A percentile compares a stretch with the other conserved stretches of the same genome.
These are phyloP conservation scores for Spodoptera picta DNA, from an alignment of 2,888 invertebrate genomes.

Conservation along the genomic window DNA sequence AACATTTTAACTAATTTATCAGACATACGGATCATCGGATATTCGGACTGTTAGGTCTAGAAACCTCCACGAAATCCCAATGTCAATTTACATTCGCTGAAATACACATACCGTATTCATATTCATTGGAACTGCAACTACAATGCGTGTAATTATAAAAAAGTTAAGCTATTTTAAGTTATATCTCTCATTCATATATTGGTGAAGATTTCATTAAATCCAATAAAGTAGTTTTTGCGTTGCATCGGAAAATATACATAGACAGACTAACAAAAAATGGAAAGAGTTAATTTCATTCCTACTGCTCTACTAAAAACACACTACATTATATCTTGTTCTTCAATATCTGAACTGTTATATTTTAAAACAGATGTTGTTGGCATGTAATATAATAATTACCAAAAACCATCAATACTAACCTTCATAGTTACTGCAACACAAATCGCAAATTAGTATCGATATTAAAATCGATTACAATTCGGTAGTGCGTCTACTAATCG, in stretches of 20 bases:
- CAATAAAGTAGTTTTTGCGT: no score
- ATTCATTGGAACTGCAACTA: conserved; percentile 5
- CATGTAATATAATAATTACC: neutral
- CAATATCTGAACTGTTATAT: no score
- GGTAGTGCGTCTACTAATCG: conserved; percentile 21
- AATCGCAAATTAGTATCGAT: conserved; percentile 25
- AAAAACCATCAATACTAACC: conserved; percentile 23
- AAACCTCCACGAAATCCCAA: conserved; percentile 40
- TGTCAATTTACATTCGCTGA: conserved; percentile 47
- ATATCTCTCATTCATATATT: no score
- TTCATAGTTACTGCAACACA: conserved; percentile 18
- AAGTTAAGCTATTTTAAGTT: no score
- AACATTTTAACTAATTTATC: conserved; percentile 36
- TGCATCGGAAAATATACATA: no score
- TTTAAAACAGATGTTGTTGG: no score
- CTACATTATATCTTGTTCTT: no score
- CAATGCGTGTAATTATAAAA: no score
- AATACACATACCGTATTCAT: conserved; percentile 14
- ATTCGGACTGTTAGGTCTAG: conserved; percentile 35
- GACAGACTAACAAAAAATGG: no score
- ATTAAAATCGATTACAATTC: conserved; percentile 24
- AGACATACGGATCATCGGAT: conserved; percentile 37
- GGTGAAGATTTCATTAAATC: no score
- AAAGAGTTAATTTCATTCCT: no score
- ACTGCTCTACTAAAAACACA: no score